Base-by-base conservation (phyloP, 2,888 invertebrate genomes). In the Ischnura elegans region DNA sequence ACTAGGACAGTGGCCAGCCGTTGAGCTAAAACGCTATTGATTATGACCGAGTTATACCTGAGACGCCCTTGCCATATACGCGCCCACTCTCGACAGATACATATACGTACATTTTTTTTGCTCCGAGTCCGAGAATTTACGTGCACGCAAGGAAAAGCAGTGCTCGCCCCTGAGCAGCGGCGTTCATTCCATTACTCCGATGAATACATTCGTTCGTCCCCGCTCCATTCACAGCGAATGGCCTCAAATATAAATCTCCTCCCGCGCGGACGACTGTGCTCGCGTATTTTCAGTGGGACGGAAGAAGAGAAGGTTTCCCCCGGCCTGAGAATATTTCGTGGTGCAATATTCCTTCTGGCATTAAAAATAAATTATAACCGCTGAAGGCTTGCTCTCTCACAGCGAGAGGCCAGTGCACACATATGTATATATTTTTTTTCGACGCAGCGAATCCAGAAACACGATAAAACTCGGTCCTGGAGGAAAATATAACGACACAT, bases 141-240 rank as follows among this genome's bases (percentile, higher is more conserved):
- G 76, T 76, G 36, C 76, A 36, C 76, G 36, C 76, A 76, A 51
- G 13, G 36, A 29, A 10, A 61, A n/a, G 0, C 61, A 61, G 51
- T 61, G 61, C 61, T n/a, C n/a, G n/a, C n/a, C n/a, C 61, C 61
- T 8, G n/a, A 6, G 13, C 3, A 13, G 29, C 10, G 8, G 29
- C 36, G 76, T 36, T 76, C 76, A 76, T 76, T 76, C 76, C 76
- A 36, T 76, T 16, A 76, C 76, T 29, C 76, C 76, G 76, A 76
- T 36, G 76, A 76, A 76, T 76, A 36, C 76, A 61, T 61, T 61
- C n/a, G n/a, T n/a, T 19, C 61, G n/a, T 61, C 36, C 16, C n/a
- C n/a, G n/a, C 76, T 6, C 76, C 36, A 25, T 36, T 76, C 76
- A 76, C 76, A 5, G 13, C 61, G 76, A 51, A 51, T 25, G 36